phyloP scores from a whole-genome alignment of 2,113 vertebrate genomes.

The Cottus gobio region DNA sequence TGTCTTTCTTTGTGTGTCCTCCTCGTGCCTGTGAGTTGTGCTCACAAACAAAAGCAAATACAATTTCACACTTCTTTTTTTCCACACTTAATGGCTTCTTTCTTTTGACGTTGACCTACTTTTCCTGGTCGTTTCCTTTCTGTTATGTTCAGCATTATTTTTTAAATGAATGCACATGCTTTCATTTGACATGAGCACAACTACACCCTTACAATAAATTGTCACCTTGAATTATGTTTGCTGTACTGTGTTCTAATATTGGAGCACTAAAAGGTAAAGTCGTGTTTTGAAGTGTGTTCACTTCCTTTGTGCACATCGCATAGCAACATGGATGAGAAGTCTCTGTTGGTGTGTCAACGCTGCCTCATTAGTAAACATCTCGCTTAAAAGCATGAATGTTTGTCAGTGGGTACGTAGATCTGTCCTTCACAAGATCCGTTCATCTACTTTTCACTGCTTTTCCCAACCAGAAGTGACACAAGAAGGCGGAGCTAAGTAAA shows the following conservation, averaged over 20 bases:
- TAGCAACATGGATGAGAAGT: too few species aligned
- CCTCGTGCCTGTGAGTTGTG: neutral
- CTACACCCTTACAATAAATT: neutral
- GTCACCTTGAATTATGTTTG: neutral
- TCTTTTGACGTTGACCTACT: neutral
- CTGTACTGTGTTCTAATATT: neutral
- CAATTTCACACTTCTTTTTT: neutral
- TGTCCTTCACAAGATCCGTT: too few species aligned
- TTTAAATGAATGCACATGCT: neutral
- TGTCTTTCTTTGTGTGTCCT: neutral
- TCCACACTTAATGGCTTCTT: neutral
- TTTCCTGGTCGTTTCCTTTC: neutral
- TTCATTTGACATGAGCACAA: neutral
- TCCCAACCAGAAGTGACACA: too few species aligned
- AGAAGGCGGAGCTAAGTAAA: too few species aligned
- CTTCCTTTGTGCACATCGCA: neutral
- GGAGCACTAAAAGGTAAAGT: neutral
- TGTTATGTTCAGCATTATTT: neutral
- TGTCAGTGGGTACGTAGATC: too few species aligned
- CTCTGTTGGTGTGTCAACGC: neutral
- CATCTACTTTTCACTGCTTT: too few species aligned
- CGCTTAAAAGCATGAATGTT: too few species aligned
- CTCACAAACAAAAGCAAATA: conserved; percentile 8
- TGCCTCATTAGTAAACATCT: neutral
- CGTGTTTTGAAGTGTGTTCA: neutral